A percentile compares a stretch with the other conserved stretches of the same genome.
These are phyloP conservation scores for Solenopsis invicta DNA, from an alignment of 1,140 invertebrate genomes.

Conservation along the genomic window DNA sequence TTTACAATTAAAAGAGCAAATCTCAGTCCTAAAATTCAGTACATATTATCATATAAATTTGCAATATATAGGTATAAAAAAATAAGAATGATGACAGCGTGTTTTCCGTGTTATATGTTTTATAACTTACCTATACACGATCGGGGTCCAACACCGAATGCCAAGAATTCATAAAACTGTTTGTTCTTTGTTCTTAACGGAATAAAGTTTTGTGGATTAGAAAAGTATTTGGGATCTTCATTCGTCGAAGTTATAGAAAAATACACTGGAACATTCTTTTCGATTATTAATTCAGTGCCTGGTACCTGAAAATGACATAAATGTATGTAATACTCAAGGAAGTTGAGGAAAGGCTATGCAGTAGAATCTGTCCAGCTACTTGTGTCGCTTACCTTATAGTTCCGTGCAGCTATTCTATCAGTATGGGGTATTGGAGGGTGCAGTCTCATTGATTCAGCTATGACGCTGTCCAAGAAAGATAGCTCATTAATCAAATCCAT, in stretches of 20 bases:
- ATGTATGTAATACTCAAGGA: not conserved
- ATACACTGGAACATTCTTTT: constrained; percentile 81
- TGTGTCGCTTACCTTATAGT: constrained; percentile 77
- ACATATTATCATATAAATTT: constrained; percentile 7
- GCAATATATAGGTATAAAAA: not conserved
- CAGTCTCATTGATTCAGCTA: constrained; percentile 86
- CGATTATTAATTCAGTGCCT: constrained; percentile 81
- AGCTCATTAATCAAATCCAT: constrained; percentile 76
- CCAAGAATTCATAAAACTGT: constrained; percentile 65
- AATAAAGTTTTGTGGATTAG: constrained; percentile 76
- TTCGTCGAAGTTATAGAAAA: constrained; percentile 83
- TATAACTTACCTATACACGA: constrained; percentile 78
- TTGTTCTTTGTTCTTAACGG: constrained; percentile 76
- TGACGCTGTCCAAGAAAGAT: constrained; percentile 75
- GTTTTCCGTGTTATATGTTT: not conserved
- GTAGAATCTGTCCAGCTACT: not conserved
- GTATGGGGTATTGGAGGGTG: constrained; percentile 88
- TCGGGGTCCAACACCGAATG: constrained; percentile 80
- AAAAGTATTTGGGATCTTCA: constrained; percentile 80
- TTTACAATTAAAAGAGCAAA: constrained; percentile 90
- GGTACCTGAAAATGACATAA: constrained; percentile 81
- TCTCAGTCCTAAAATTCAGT: constrained; percentile 86
- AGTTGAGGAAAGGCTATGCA: not conserved
- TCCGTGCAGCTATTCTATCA: constrained; percentile 84
- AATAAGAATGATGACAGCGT: not conserved